Conservation (phyloP, 2,113 vertebrate species). For the Anguilla japonica region DNA sequence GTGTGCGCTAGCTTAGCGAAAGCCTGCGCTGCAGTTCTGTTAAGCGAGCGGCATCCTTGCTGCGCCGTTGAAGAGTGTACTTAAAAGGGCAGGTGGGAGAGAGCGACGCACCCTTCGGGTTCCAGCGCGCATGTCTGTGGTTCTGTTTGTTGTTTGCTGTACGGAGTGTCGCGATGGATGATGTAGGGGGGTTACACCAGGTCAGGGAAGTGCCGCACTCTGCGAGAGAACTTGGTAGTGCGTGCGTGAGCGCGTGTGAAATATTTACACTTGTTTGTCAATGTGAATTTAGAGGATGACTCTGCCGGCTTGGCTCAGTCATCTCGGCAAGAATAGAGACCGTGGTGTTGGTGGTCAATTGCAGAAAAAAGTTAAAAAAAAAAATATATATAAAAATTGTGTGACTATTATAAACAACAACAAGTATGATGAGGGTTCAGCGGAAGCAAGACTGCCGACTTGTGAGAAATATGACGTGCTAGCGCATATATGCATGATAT, state of each 20-base stretch:
- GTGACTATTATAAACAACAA: not conserved
- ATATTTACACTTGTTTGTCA: conserved; percentile 20
- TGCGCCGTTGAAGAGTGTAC: not conserved
- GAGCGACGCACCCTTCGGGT: not conserved
- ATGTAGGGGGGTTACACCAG: not conserved
- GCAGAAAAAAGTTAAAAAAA: not conserved
- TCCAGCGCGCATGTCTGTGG: not conserved
- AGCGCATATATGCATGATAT: too few relatives aligned
- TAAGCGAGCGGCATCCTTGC: not conserved
- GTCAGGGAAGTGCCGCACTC: not conserved
- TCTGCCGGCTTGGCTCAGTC: not conserved
- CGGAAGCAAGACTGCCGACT: not conserved
- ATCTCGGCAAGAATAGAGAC: not conserved
- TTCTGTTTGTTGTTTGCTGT: not conserved
- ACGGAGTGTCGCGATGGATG: not conserved
- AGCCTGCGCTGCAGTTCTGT: not conserved
- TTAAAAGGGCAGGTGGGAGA: conserved; percentile 10
- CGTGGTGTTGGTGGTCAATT: not conserved
- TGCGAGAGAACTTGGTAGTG: not conserved
- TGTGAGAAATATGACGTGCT: not conserved
- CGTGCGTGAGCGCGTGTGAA: not conserved
- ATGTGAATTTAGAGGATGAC: not conserved
- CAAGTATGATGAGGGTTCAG: not conserved
- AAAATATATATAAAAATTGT: not conserved
- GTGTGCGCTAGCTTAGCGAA: not conserved